These are phyloP conservation scores for Drosophila equinoxialis DNA, from an alignment of 1,140 invertebrate species.

Conservation along the genomic window DNA sequence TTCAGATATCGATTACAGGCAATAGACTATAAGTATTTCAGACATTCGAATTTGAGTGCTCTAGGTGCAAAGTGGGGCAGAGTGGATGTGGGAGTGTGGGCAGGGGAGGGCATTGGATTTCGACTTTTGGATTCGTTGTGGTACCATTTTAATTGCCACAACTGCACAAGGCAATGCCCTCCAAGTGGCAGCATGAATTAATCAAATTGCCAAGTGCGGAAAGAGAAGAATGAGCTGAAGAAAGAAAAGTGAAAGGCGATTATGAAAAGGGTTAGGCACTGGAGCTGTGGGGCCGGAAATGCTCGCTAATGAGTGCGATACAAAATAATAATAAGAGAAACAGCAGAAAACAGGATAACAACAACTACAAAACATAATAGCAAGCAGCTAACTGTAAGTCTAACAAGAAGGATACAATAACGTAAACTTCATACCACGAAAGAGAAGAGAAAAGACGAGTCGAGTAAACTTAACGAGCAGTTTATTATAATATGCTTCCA, in stretches of 20 bases:
- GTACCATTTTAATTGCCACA: conserved; percentile 8
- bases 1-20: conserved; percentile 55
- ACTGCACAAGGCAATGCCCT: conserved; percentile 30
- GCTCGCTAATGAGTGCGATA: conserved; percentile 25
- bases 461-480: conserved; percentile 3
- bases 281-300: background rate
- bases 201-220: conserved; percentile 71
- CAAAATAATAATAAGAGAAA: background rate
- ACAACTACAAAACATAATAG: background rate
- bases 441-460: background rate
- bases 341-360: background rate
- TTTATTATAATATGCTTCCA: conserved; percentile 19
- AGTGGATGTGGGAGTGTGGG: background rate
- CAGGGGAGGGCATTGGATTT: background rate
- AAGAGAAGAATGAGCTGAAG: conserved; percentile 18
- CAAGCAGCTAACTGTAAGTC: background rate
- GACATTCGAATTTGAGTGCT: background rate
- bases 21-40: background rate
- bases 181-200: conserved; percentile 65
- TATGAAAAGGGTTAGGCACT: conserved; percentile 8
- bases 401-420: conserved; percentile 1
- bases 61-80: background rate
- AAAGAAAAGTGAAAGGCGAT: conserved; percentile 21
- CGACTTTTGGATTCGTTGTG: conserved; percentile 6
- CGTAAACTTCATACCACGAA: background rate